phyloP scores from a whole-genome alignment of 2,113 vertebrate species.

The Oreochromis spilurus region DNA sequence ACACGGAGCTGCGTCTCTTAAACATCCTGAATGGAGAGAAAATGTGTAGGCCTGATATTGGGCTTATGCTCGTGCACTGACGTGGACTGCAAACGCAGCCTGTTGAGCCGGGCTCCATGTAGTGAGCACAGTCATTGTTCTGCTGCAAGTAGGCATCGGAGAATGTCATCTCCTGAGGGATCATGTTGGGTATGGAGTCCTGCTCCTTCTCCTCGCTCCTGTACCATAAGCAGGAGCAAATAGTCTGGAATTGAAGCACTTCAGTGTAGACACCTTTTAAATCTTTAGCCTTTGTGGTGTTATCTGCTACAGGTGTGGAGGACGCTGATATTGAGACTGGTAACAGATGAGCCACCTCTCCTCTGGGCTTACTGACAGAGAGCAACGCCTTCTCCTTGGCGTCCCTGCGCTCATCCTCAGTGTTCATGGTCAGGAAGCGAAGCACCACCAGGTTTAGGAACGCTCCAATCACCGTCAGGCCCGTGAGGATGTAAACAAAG shows the following conservation, averaged over 20 bases:
- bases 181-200: constrained; percentile 82
- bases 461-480: constrained; percentile 94
- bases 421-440: constrained; percentile 96
- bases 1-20: constrained; percentile 90
- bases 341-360: constrained; percentile 38
- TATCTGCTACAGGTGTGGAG: constrained; percentile 30
- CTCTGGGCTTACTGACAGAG: constrained; percentile 59
- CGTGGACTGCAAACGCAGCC: constrained; percentile 83
- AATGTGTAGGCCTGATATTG: constrained; percentile 83
- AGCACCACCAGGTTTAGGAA: constrained; percentile 98
- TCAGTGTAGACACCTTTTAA: constrained; percentile 86
- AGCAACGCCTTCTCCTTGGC: constrained; percentile 83
- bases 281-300: constrained; percentile 44
- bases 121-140: constrained; percentile 72
- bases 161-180: constrained; percentile 83
- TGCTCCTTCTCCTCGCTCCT: constrained; percentile 88
- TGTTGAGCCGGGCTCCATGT: constrained; percentile 74
- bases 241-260: constrained; percentile 93
- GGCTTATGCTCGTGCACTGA: constrained; percentile 83
- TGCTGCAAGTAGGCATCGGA: constrained; percentile 85
- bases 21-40: constrained; percentile 81
- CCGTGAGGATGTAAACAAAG: constrained; percentile 95
- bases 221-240: constrained; percentile 97
- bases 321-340: constrained; percentile 13
- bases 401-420: constrained; percentile 89